Evolutionary conservation across 1,140 invertebrate genomes (phyloP).

Genomic region (Rhopalosiphum padi): DNA sequence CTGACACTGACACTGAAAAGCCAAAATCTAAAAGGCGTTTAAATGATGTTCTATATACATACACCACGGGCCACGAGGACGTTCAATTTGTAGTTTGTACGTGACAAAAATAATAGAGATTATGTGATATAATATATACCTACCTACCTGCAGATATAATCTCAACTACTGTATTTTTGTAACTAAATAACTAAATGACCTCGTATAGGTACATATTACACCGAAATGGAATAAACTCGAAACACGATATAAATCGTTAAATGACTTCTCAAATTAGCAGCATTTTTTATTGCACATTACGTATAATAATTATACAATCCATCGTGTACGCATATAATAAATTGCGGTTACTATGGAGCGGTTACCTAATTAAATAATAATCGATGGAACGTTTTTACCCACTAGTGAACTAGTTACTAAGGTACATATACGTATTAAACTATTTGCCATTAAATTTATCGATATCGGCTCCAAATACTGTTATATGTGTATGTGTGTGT

Average conservation of each 20-base stretch:
- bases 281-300: not conserved
- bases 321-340: not conserved
- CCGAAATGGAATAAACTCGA: not conserved
- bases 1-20: not conserved
- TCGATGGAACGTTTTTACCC: not conserved
- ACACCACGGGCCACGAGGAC: not conserved
- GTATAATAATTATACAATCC: not conserved
- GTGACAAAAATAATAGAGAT: slow-evolving; percentile 5
- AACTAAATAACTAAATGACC: not conserved
- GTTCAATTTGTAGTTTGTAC: not conserved
- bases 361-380: not conserved
- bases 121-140: not conserved
- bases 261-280: not conserved
- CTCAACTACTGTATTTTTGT: not conserved
- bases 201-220: not conserved
- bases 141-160: not conserved
- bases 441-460: not conserved
- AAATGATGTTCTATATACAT: not conserved
- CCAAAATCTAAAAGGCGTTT: not conserved
- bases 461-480: not conserved
- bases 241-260: not conserved
- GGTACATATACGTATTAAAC: no score
- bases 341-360: not conserved
- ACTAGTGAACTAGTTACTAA: not conserved
- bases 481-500: not conserved